A percentile compares a stretch with the other conserved stretches of the same genome.
Conservation (phyloP, 2,888 invertebrate genomes). For the Marronus borbonicus region DNA sequence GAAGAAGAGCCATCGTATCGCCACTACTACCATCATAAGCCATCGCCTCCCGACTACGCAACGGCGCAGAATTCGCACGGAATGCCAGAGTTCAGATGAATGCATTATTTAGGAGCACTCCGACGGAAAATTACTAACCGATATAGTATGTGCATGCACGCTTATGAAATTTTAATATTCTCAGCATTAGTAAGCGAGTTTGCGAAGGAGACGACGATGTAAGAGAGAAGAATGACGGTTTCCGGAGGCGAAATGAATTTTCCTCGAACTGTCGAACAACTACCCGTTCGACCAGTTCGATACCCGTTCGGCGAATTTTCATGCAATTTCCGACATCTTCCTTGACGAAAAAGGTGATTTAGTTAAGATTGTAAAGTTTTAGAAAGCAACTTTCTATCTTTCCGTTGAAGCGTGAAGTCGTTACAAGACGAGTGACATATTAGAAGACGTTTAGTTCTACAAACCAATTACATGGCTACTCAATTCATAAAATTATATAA, state of each 20-base stretch:
- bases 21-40: background rate
- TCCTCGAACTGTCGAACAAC: conserved; percentile 25
- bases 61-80: background rate
- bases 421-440: too few species aligned
- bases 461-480: too few species aligned
- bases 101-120: conserved; percentile 30
- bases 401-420: background rate
- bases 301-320: conserved; percentile 13
- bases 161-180: conserved; percentile 31
- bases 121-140: conserved; percentile 28
- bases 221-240: too few species aligned
- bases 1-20: conserved; percentile 1
- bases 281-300: too few species aligned
- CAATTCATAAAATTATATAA: too few species aligned
- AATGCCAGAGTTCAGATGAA: background rate
- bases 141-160: conserved; percentile 14
- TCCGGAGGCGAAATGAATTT: conserved; percentile 7
- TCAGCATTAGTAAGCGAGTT: background rate
- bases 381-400: background rate
- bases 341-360: background rate
- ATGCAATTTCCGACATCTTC: conserved; percentile 19
- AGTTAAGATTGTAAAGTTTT: background rate
- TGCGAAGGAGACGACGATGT: background rate
- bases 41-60: conserved; percentile 6
- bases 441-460: too few species aligned